Conservation (phyloP, 30 jellyfish, hydroid and myxozoan species). For the Mastigias papua region DNA sequence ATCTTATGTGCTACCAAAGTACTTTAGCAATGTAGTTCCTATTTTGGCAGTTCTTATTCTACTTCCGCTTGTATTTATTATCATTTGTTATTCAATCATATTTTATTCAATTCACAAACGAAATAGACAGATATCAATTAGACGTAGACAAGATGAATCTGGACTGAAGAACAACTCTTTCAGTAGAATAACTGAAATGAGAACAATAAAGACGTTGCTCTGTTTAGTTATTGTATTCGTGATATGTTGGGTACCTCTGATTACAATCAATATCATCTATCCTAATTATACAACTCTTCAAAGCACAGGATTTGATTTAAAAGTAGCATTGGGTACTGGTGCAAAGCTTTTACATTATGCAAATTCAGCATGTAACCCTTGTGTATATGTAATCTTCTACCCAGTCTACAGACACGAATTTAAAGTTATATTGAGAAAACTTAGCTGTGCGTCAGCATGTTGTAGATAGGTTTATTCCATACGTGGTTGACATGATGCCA, state of each 20-base stretch:
- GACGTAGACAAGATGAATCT: not conserved
- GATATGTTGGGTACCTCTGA: not conserved
- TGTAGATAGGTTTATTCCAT: no score
- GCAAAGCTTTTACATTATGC: not conserved
- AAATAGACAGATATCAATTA: not conserved
- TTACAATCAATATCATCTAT: not conserved
- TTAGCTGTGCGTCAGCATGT: no score
- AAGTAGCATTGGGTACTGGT: not conserved
- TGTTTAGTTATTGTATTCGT: not conserved
- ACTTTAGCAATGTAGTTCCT: not conserved
- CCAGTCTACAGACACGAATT: not conserved
- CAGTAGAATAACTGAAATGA: not conserved
- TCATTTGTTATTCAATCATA: not conserved
- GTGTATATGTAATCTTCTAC: not conserved
- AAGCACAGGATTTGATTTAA: not conserved
- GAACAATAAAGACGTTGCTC: not conserved
- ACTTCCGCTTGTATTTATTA: not conserved
- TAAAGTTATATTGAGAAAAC: no score
- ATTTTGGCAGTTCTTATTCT: not conserved
- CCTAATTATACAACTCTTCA: not conserved
- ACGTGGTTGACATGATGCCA: no score
- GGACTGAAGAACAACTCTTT: not conserved
- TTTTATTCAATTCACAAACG: not conserved
- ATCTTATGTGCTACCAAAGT: not conserved
- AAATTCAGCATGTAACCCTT: not conserved